A percentile compares a stretch with the other conserved stretches of the same genome.
Conservation (phyloP, 35 echinoderm and acorn worm genomes). For the Hemicentrotus pulcherrimus region DNA sequence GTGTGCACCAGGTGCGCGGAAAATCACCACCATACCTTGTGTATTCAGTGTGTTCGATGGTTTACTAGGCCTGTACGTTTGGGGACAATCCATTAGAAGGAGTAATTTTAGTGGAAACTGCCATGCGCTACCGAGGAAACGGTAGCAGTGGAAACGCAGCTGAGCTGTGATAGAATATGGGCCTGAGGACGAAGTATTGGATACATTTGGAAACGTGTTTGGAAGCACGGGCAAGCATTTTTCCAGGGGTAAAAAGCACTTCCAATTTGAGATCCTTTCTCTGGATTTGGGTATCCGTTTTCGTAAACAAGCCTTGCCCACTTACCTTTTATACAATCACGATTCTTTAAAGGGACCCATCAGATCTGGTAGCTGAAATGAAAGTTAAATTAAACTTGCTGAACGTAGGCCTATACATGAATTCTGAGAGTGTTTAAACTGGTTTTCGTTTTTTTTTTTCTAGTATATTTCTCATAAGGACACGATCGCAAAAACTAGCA, state of each 20-base stretch:
- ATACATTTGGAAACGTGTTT: slow-evolving; percentile 13
- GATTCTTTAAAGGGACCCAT: not conserved
- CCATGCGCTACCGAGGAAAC: too few relatives aligned
- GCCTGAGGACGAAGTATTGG: not conserved
- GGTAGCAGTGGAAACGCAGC: not conserved
- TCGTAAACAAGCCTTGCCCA: not conserved
- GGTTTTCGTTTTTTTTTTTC: too few relatives aligned
- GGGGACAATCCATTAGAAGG: too few relatives aligned
- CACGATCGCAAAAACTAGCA: too few relatives aligned
- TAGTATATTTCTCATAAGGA: too few relatives aligned
- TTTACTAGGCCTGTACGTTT: too few relatives aligned
- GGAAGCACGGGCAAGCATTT: not conserved
- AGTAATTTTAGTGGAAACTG: too few relatives aligned
- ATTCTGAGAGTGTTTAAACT: too few relatives aligned
- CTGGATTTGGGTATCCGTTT: not conserved
- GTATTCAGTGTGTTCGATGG: too few relatives aligned
- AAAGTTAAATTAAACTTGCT: not conserved
- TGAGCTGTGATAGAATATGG: not conserved
- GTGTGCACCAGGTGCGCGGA: too few relatives aligned
- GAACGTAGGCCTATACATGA: not conserved
- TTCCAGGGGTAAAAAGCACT: slow-evolving; percentile 16
- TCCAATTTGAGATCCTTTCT: slow-evolving; percentile 12
- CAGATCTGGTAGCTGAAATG: not conserved
- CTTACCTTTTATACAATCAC: not conserved
- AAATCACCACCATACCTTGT: too few relatives aligned